Evolutionary conservation across 1,140 invertebrate genomes (phyloP).

Genomic region (Megalonaias nervosa): DNA sequence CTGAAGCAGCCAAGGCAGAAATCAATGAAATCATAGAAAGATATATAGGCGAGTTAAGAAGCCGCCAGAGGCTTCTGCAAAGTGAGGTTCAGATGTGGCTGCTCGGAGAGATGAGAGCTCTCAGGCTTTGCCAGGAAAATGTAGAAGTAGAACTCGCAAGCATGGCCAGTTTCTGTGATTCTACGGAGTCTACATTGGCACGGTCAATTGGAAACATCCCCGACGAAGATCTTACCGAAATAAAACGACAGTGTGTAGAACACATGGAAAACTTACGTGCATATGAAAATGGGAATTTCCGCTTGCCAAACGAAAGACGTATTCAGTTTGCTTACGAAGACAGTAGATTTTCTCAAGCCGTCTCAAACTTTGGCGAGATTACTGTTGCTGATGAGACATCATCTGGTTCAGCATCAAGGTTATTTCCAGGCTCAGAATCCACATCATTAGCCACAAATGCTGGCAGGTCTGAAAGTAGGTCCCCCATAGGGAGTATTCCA

Average conservation of each 20-base stretch:
- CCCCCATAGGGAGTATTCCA: too few species aligned
- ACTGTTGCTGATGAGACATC: conserved; percentile 5
- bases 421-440: conserved; percentile 1
- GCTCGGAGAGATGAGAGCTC: conserved; percentile 84
- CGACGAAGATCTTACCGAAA: conserved; percentile 57
- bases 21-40: conserved; percentile 84
- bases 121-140: conserved; percentile 91
- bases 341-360: conserved; percentile 49
- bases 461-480: too few species aligned
- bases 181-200: conserved; percentile 94
- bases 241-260: conserved; percentile 59
- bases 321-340: conserved; percentile 39
- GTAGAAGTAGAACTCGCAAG: conserved; percentile 93
- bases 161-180: conserved; percentile 94
- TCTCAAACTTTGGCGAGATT: conserved; percentile 59
- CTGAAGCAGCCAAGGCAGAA: conserved; percentile 73
- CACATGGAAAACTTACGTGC: conserved; percentile 49
- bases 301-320: conserved; percentile 35
- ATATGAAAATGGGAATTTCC: conserved; percentile 47
- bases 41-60: conserved; percentile 89
- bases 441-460: background rate
- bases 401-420: background rate
- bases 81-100: conserved; percentile 92
- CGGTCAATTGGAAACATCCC: conserved; percentile 75
- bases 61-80: conserved; percentile 89